Percentiles rank a stretch among this genome's conserved stretches.
Conservation (phyloP, 2,888 invertebrate species). For the Malthinus flaveolus region DNA sequence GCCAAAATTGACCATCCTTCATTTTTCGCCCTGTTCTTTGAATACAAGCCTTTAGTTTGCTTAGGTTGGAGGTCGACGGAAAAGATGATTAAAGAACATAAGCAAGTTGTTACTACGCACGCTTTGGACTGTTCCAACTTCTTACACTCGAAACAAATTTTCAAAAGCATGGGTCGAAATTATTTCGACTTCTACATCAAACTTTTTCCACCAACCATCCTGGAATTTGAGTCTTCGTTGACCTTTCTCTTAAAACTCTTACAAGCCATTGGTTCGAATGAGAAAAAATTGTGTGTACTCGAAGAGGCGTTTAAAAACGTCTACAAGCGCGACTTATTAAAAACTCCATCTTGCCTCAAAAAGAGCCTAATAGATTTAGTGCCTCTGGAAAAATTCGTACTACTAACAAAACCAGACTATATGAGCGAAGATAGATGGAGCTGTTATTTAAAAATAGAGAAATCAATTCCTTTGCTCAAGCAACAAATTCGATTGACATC, state of each 20-base stretch:
- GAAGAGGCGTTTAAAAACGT: constrained; percentile 4
- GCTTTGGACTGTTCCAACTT: background rate
- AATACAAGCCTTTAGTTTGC: background rate
- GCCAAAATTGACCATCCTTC: background rate
- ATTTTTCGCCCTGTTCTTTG: constrained; percentile 6
- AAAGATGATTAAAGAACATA: constrained; percentile 14
- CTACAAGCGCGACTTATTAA: constrained; percentile 8
- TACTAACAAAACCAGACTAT: background rate
- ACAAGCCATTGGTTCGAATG: background rate
- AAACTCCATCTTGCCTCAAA: constrained; percentile 2
- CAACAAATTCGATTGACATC: constrained; percentile 11
- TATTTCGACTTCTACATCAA: constrained; percentile 18
- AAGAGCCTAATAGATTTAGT: constrained; percentile 11
- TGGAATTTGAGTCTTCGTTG: background rate
- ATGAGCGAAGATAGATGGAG: constrained; percentile 5
- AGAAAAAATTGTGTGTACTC: constrained; percentile 9
- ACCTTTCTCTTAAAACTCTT: background rate
- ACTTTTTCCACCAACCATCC: constrained; percentile 7
- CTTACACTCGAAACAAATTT: constrained; percentile 15
- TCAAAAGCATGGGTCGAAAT: constrained; percentile 10
- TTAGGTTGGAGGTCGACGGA: constrained; percentile 24
- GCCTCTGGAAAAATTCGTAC: constrained; percentile 6
- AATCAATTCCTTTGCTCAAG: constrained; percentile 16
- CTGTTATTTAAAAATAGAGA: constrained; percentile 11
- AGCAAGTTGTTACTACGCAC: constrained; percentile 11